Evolutionary conservation across 2,888 invertebrate genomes (phyloP), one percentile per base, ranked within the genome.

Genomic region (Hetaerina titia): DNA sequence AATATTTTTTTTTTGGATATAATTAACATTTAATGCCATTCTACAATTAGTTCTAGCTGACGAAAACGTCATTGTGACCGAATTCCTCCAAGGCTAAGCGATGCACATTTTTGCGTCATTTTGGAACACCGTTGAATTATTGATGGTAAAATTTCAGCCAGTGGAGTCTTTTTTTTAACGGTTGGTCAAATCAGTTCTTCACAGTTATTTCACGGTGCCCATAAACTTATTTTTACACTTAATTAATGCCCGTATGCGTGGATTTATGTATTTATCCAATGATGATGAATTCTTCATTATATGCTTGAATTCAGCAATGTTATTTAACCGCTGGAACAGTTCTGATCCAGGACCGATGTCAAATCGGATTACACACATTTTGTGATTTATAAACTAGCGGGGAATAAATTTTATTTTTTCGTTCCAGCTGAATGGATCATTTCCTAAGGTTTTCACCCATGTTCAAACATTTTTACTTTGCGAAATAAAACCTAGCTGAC

Each of bases 361-460:
- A 25, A 81, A 81, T 81, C 31, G 31, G 81, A 81, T 81, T 81
- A 31, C 81, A 31, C 81, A 31, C 81, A 81, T 81, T 81, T 81
- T n/a, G 81, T 81, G 81, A 81, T 81, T 25, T 31, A 31, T 81
- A 22, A 81, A 81, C 81, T 81, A 81, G 25, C 31, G 25, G 22
- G 31, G 81, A 11, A 13, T 25, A 13, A 25, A 81, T 31, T 81
- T 31, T 81, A 31, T 31, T 31, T 31, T n/a, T 31, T 31, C 81
- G 81, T 81, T 81, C 81, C 81, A 81, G 31, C 13, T 25, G 25
- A 81, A 15, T 81, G 81, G 31, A 4, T 81, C 31, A 81, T 31
- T 81, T 31, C 22, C 81, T 81, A 31, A 81, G 81, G 81, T 81
- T 81, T n/a, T 81, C 45, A 31, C 6, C 81, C n/a, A 22, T 4